A percentile compares a stretch with the other conserved stretches of the same genome.
Conservation (phyloP, 64 coral and sea anemone species). For the Anthopleura sola region DNA sequence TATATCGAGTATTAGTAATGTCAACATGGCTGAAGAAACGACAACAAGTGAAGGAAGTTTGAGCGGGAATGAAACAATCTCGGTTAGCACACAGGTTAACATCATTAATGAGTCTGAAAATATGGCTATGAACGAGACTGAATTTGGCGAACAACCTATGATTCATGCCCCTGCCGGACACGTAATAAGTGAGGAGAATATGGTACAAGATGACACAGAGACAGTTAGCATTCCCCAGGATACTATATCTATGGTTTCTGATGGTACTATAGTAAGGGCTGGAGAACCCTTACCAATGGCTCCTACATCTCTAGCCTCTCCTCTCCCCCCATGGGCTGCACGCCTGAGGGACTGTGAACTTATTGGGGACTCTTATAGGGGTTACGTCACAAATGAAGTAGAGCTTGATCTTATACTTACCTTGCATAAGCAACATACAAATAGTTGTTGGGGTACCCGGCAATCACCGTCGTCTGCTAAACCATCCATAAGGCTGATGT, state of each 20-base stretch:
- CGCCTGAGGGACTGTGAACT: slow-evolving; percentile 83
- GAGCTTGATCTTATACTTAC: slow-evolving; percentile 89
- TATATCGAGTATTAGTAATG: background rate
- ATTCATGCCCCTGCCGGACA: background rate
- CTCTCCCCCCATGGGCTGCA: slow-evolving; percentile 65
- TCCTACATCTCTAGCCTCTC: background rate
- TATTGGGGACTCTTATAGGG: slow-evolving; percentile 95
- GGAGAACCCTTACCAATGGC: slow-evolving; percentile 4
- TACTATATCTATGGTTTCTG: slow-evolving; percentile 37
- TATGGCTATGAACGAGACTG: slow-evolving; percentile 21
- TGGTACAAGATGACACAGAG: slow-evolving; percentile 12
- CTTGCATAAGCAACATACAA: slow-evolving; percentile 94
- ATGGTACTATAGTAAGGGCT: slow-evolving; percentile 27
- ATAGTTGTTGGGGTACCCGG: slow-evolving; percentile 92
- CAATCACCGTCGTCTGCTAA: slow-evolving; percentile 97
- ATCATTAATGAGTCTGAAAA: slow-evolving; percentile 47
- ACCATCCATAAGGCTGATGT: slow-evolving; percentile 95
- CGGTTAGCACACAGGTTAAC: slow-evolving; percentile 62
- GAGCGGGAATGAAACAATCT: slow-evolving; percentile 68
- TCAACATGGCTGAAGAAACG: slow-evolving; percentile 24
- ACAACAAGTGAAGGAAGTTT: slow-evolving; percentile 50
- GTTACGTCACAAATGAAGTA: slow-evolving; percentile 86
- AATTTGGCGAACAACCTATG: slow-evolving; percentile 30
- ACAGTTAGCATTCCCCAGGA: slow-evolving; percentile 33
- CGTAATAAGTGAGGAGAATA: slow-evolving; percentile 6